Evolutionary conservation across 2,888 invertebrate genomes (phyloP), one percentile per base, ranked within the genome.

Genomic region (Apamea anceps): DNA sequence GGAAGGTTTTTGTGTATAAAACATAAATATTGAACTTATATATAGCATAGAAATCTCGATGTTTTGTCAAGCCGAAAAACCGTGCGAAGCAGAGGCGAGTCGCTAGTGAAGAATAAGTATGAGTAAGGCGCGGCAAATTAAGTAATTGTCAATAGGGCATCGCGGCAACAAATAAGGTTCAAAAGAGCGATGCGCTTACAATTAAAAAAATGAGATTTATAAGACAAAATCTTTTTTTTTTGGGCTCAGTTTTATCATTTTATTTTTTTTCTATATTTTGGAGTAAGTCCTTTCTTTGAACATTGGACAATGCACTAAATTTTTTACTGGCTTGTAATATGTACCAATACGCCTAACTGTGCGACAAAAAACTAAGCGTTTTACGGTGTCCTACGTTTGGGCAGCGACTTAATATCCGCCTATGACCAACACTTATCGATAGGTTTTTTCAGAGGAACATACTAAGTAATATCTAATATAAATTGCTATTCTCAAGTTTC

Each of bases 401-500:
- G 60, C 13, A 60, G n/a, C n/a, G 13, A 13, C 10, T 25, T 57
- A 13, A 48, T 48, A 48, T 48, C 48, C 13, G 12, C 51, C 6
- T 13, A 48, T 57, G 25, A 62, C 5, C 12, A 62, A 81, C 12
- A n/a, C 6, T 21, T 45, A 15, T 42, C 25, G 25, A 54, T 18
- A 51, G 8, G 25, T 7, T 51, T 42, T 2, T 62, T 42, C 7
- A 42, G 28, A 62, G 42, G 21, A 21, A 18, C 13, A 48, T 7
- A 25, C 18, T 71, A 60, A 71, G 25, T 79, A 45, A n/a, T 45
- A 54, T 42, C 77, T 63, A 37, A 51, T 74, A 42, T 84, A 57
- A 57, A 84, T 65, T 42, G 25, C 10, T 62, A 48, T 62, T 57
- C 63, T 18, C 12, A 81, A 80, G 57, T 85, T 60, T 32, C 18